Conservation (phyloP, 2,113 vertebrate species). For the Tympanuchus pallidicinctus region DNA sequence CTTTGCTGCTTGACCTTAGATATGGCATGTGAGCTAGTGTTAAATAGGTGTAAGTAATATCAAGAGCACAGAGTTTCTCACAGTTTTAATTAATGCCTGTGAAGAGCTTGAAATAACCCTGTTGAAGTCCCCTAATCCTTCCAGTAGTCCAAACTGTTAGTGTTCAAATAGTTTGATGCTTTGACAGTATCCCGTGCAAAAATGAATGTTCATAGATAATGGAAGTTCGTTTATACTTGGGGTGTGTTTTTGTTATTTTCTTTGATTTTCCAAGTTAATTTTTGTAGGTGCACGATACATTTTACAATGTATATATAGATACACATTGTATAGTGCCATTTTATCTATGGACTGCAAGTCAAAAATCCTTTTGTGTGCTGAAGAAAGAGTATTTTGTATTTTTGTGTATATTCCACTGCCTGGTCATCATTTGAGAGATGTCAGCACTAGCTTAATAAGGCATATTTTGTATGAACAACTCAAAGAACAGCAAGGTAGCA, state of each 20-base stretch:
- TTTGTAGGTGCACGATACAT: neutral
- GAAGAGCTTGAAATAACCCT: neutral
- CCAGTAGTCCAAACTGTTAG: neutral
- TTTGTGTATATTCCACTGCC: conserved; percentile 10
- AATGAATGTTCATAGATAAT: neutral
- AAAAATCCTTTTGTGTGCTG: conserved; percentile 64
- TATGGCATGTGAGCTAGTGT: neutral
- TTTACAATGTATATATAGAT: neutral
- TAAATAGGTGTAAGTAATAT: neutral
- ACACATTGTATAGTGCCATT: neutral
- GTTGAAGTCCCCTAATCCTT: neutral
- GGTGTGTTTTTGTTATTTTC: neutral
- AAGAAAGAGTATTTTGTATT: conserved; percentile 43
- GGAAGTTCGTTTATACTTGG: neutral
- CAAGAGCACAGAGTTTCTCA: neutral
- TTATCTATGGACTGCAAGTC: conserved; percentile 42
- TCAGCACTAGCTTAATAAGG: conserved; percentile 64
- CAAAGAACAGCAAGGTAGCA: neutral
- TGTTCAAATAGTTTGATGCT: neutral
- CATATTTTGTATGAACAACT: neutral
- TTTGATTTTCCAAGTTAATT: neutral
- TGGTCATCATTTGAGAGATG: conserved; percentile 35
- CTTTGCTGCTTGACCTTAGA: neutral
- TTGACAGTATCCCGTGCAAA: neutral
- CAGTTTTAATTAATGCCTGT: neutral